These are phyloP conservation scores for Rhogogaster chlorosoma DNA, from an alignment of 2,888 invertebrate species.

Conservation along the genomic window DNA sequence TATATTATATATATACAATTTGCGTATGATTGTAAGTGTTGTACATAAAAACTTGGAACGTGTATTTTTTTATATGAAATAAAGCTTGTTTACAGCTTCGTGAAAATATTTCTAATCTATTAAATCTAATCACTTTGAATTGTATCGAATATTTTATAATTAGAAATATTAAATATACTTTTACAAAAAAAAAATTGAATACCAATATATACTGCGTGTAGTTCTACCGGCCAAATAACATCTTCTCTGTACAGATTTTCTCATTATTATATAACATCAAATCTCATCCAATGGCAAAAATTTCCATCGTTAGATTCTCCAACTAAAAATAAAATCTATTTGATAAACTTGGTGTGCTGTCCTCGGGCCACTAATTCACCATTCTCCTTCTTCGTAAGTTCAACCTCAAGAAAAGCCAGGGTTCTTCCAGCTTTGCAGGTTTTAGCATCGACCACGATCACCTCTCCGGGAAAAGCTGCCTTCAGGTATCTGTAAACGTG, in stretches of 20 bases:
- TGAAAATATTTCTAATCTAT: not conserved
- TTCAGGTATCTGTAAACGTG: constrained; percentile 84
- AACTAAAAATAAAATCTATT: constrained; percentile 2
- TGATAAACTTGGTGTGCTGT: constrained; percentile 89
- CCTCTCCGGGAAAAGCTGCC: constrained; percentile 88
- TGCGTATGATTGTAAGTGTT: constrained; percentile 50
- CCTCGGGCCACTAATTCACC: constrained; percentile 89
- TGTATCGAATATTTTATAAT: not conserved
- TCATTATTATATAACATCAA: not conserved
- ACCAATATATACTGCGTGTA: not conserved
- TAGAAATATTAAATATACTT: not conserved
- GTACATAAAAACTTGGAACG: constrained; percentile 49
- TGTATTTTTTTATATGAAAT: constrained; percentile 52
- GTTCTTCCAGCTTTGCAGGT: constrained; percentile 88
- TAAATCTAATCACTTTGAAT: not conserved
- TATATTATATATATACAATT: constrained; percentile 43
- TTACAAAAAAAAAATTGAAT: not conserved
- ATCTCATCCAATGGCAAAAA: not conserved
- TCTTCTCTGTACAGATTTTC: not conserved
- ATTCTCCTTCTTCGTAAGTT: constrained; percentile 87
- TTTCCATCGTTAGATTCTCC: not conserved
- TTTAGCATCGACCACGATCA: constrained; percentile 88
- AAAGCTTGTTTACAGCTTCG: constrained; percentile 32
- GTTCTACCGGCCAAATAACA: not conserved
- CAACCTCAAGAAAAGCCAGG: constrained; percentile 90